Evolutionary conservation across 2,888 invertebrate genomes (phyloP), one percentile per base, ranked within the genome.

Genomic region (Cantharis rustica): DNA sequence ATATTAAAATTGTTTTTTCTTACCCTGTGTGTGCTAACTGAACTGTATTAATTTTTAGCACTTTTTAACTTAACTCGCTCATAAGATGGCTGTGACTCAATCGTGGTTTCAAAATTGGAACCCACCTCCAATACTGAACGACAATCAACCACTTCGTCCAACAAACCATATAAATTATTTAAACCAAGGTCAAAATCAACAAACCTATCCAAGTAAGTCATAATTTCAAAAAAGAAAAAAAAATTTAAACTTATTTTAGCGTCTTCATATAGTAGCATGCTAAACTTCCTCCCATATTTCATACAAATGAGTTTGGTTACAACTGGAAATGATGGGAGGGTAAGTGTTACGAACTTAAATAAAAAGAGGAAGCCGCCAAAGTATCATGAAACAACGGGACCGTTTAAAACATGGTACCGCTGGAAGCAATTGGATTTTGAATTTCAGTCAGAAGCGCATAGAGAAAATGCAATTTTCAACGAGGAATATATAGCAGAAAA

Each of bases 391-490:
- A 89, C 88, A 61, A 90, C 91, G 0, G 91, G 91, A 0, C 91
- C 91, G 0, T 91, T 92, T 80, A 89, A 84, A 81, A 91, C 92
- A 20, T 89, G 93, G 17, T 94, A 94, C 85, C 92, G 93, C 76
- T 96, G 95, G 95, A 93, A 92, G 79, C 89, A 90, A 47, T 87
- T 96, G 5, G 95, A 96, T 85, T 95, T 93, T 84, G 92, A 92
- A 70, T 96, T 93, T 85, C 91, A 92, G 3, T 90, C 91, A 0
- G 88, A 89, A 16, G 87, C 88, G 13, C 91, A 91, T 66, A 89
- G 94, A 17, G 88, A 90, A 26, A 85, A 88, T 27, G 94, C 94
- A 0, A 88, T 95, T 11, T 86, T 87, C 20, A 89, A 89, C 26
- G 91, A 92, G 0, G 89, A 91, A 71, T 96, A 91, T 84, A 89